These are phyloP conservation scores for Nannobrachium achirus DNA, from an alignment of 2,113 vertebrate species.

Conservation along the genomic window DNA sequence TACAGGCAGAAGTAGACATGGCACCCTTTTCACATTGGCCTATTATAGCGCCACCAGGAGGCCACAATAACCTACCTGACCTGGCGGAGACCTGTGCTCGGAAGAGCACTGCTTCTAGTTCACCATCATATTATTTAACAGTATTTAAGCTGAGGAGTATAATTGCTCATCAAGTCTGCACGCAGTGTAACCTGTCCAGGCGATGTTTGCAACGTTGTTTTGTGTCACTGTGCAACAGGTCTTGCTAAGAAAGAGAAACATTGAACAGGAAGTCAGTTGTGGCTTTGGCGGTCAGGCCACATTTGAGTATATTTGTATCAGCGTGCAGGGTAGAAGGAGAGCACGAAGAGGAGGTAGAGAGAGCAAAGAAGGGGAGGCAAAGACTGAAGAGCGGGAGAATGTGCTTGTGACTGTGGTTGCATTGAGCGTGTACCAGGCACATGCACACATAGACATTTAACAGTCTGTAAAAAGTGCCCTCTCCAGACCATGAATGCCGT, in stretches of 20 bases:
- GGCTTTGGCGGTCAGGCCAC: conserved; percentile 75
- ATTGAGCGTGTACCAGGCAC: too few species aligned
- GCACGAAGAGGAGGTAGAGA: conserved; percentile 39
- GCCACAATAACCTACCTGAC: too few species aligned
- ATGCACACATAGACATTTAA: too few species aligned
- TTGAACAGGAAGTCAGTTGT: conserved; percentile 83
- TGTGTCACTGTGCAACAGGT: conserved; percentile 71
- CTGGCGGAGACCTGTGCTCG: too few species aligned
- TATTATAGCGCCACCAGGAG: too few species aligned
- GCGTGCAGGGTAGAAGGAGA: conserved; percentile 51
- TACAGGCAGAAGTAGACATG: too few species aligned
- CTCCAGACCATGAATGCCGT: too few species aligned
- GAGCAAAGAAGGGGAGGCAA: neutral
- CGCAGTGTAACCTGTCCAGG: conserved; percentile 19
- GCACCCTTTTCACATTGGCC: too few species aligned
- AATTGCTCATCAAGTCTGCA: neutral
- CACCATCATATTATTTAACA: too few species aligned
- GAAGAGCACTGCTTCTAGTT: too few species aligned
- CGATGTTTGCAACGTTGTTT: conserved; percentile 53
- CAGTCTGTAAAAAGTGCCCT: too few species aligned
- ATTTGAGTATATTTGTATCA: conserved; percentile 76
- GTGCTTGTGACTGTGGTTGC: conserved; percentile 43
- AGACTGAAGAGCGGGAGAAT: conserved; percentile 33
- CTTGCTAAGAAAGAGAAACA: conserved; percentile 72
- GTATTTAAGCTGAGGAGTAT: neutral